A percentile compares a stretch with the other conserved stretches of the same genome.
Conservation (phyloP, 2,113 vertebrate species). For the Turnix velox region DNA sequence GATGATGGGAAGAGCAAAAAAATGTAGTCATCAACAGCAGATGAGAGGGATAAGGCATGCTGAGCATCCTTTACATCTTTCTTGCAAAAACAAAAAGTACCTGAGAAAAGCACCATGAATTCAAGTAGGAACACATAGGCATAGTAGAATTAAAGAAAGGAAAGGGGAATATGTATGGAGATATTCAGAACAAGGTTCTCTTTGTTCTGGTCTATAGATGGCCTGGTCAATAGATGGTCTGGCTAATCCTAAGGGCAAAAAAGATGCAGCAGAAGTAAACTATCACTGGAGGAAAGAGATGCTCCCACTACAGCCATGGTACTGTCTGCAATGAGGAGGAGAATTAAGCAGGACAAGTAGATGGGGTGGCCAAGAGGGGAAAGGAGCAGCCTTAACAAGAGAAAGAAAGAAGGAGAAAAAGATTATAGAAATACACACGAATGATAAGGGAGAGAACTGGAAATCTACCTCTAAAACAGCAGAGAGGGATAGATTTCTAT, state of each 20-base stretch:
- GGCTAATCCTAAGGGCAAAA: neutral
- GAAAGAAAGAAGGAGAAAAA: neutral
- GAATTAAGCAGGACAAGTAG: neutral
- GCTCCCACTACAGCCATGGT: neutral
- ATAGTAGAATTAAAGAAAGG: neutral
- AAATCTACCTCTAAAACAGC: neutral
- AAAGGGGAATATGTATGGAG: neutral
- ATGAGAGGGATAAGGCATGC: neutral
- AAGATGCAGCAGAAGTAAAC: neutral
- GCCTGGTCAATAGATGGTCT: too few species aligned
- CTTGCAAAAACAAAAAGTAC: neutral
- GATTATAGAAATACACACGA: neutral
- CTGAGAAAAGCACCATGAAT: neutral
- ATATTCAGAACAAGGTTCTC: neutral
- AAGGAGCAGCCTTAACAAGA: neutral
- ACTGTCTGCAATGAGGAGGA: neutral
- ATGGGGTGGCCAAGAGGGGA: neutral
- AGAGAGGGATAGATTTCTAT: neutral
- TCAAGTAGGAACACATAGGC: neutral
- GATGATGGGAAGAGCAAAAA: neutral
- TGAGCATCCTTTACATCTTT: neutral
- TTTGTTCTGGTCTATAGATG: too few species aligned
- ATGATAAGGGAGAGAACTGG: neutral
- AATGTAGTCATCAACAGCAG: neutral
- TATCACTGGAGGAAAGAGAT: neutral